phyloP scores from a whole-genome alignment of 2,797 vertebrate species.

The Falco columbarius region DNA sequence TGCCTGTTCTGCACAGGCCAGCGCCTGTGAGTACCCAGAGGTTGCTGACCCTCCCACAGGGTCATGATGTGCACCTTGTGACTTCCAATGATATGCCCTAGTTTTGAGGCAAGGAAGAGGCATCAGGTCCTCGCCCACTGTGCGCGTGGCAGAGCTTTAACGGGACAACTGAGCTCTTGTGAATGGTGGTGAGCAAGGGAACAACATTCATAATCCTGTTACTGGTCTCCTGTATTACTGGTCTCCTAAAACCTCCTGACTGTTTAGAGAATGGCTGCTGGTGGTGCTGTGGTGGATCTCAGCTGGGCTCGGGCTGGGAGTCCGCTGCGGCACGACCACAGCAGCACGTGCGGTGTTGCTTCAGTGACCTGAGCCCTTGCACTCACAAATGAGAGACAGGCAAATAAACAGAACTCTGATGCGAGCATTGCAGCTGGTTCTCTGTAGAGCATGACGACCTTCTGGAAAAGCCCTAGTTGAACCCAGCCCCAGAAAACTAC shows the following conservation, averaged over 20 bases:
- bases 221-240: not conserved
- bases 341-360: accelerated
- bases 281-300: not conserved
- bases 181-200: not conserved
- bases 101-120: not conserved
- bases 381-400: not conserved
- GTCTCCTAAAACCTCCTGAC: not conserved
- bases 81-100: not conserved
- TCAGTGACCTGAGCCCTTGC: not conserved
- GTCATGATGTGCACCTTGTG: not conserved
- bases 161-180: not conserved
- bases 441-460: not conserved
- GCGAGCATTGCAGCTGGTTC: not conserved
- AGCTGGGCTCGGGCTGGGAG: not conserved
- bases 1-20: accelerated
- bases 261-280: not conserved
- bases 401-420: not conserved
- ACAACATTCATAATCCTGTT: not conserved
- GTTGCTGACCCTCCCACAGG: not conserved
- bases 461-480: not conserved
- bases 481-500: not conserved
- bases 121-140: not conserved
- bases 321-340: accelerated
- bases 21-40: accelerated
- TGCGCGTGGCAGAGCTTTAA: not conserved